Evolutionary conservation across 2,888 invertebrate species (phyloP).

Genomic region (Lumbricus terrestris): DNA sequence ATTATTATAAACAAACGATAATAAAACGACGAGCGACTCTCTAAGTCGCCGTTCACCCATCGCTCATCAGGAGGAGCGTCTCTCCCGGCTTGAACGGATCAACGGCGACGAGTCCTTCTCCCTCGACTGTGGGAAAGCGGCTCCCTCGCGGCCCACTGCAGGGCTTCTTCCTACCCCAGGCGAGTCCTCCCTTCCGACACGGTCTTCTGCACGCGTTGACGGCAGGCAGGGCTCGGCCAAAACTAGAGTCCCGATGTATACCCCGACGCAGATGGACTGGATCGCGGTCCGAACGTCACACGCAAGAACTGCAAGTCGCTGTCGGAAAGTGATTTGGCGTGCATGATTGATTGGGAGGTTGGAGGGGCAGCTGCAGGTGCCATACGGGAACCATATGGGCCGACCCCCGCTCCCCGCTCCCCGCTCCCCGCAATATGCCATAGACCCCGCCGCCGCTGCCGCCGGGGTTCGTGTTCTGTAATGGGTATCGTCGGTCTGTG

Average conservation of each 20-base stretch:
- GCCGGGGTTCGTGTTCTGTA: background rate
- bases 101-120: background rate
- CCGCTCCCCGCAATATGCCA: background rate
- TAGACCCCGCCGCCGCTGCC: no score
- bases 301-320: background rate
- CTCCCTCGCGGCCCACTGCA: background rate
- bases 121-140: background rate
- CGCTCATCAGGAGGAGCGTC: background rate
- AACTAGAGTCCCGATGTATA: no score
- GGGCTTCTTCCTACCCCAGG: background rate
- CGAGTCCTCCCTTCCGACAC: background rate
- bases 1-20: background rate
- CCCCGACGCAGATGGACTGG: background rate
- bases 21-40: background rate
- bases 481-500: background rate
- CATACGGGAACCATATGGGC: conserved; percentile 3
- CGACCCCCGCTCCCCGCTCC: background rate
- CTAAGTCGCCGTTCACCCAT: background rate
- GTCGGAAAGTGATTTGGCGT: background rate
- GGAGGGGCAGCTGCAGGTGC: conserved; percentile 3
- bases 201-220: background rate
- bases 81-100: background rate
- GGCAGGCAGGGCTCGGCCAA: background rate
- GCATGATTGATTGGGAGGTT: background rate
- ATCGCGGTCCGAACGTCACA: background rate